Conservation (phyloP, 2,888 invertebrate species). For the Amiota minor region DNA sequence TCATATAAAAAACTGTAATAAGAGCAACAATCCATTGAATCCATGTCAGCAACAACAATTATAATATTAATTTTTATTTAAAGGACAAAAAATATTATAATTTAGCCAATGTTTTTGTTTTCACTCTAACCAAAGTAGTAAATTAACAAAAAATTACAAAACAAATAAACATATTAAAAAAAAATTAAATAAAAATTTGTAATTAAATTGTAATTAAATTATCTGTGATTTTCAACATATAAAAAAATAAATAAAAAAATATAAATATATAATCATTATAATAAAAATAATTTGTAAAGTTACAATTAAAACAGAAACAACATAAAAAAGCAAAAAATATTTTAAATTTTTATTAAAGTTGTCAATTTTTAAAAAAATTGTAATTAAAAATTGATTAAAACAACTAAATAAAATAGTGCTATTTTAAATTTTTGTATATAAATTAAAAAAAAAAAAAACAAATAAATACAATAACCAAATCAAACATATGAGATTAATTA, state of each 20-base stretch:
- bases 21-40: background rate
- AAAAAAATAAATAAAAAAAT: conserved; percentile 43
- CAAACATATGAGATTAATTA: background rate
- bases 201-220: conserved; percentile 62
- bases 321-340: background rate
- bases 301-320: background rate
- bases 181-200: conserved; percentile 42
- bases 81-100: conserved; percentile 31
- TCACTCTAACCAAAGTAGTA: too few species aligned
- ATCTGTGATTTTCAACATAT: conserved; percentile 64
- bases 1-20: background rate
- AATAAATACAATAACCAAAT: background rate
- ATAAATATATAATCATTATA: conserved; percentile 1
- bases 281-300: background rate
- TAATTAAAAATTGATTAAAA: conserved; percentile 12
- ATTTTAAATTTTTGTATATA: conserved; percentile 5
- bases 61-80: conserved; percentile 47
- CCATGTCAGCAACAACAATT: conserved; percentile 39
- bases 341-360: background rate
- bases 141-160: conserved; percentile 15
- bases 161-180: background rate
- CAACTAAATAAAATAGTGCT: background rate
- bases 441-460: background rate
- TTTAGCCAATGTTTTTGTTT: background rate
- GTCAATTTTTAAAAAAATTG: background rate